Evolutionary conservation across 1,140 invertebrate species (phyloP).

Genomic region (Musca domestica): DNA sequence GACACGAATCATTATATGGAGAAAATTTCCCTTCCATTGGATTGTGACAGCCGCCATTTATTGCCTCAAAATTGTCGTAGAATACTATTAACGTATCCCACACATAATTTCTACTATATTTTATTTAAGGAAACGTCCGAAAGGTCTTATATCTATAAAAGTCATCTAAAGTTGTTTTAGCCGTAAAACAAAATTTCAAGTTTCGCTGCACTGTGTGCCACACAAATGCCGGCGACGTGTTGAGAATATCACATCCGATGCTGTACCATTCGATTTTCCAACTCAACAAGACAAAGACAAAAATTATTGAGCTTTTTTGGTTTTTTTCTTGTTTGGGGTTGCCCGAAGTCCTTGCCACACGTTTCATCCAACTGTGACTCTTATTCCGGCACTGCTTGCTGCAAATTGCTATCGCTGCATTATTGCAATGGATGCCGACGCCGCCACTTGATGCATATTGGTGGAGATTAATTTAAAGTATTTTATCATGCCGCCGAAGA

Average conservation of each 20-base stretch:
- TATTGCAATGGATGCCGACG: neutral
- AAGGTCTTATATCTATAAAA: too few species aligned
- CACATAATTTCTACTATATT: too few species aligned
- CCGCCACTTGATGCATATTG: constrained; percentile 4
- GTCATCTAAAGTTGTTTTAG: too few species aligned
- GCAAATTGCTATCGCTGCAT: neutral
- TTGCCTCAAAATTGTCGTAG: too few species aligned
- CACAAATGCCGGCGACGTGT: too few species aligned
- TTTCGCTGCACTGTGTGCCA: too few species aligned
- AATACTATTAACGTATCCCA: too few species aligned
- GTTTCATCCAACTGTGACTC: neutral
- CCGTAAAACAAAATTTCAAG: too few species aligned
- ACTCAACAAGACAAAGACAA: neutral
- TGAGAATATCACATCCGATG: neutral
- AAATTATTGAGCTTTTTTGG: neutral
- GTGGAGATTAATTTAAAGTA: constrained; percentile 17
- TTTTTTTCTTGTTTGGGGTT: neutral
- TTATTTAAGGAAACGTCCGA: too few species aligned
- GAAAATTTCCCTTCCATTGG: too few species aligned
- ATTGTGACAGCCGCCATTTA: too few species aligned
- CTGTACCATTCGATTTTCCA: neutral
- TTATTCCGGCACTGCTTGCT: neutral
- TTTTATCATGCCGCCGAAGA: neutral
- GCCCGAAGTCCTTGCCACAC: neutral
- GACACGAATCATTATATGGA: too few species aligned